Evolutionary conservation across 2,797 vertebrate genomes (phyloP), one percentile per base, ranked within the genome.

Genomic region (Lagorchestes hirsutus): DNA sequence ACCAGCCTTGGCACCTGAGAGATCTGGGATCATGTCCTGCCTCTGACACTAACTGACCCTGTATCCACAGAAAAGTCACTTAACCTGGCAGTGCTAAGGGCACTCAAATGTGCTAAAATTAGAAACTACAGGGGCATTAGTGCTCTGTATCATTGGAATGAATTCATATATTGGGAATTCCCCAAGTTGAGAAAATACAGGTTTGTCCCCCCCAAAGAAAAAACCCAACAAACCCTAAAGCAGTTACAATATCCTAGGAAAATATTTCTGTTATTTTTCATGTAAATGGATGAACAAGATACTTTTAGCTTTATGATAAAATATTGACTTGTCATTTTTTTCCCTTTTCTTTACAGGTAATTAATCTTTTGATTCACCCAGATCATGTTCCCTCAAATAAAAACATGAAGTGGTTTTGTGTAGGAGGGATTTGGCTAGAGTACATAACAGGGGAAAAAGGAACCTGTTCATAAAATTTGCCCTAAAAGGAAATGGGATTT

Each of bases 401-500:
- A 82, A 93, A 95, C 91, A 93, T 24, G 34, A 82, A 67, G 52
- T 74, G 55, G 11, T n/a, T 95, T 94, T 91, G 27, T 59, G 94
- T 90, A 94, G n/a, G 55, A 34, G 54, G 74, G 28, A 92, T 92
- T 95, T 93, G 87, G 57, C 50, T 74, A 94, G 95, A 91, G 93
- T 54, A 56, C 52, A 92, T 8, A 87, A 90, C n/a, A 27, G 11
- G 59, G 55, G 62, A 24, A 90, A 54, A 31, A 3, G 58, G n/a
- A 91, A 94, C 14, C 18, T 27, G 0, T 0, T 0, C 28, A 29
- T 50, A 93, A 95, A 74, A 46, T 56, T 3, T 55, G 0, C 34
- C 93, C 11, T 8, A 95, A 96, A 94, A 95, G 10, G 13, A 56
- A 96, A 24, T n/a, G 58, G 93, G 34, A 50, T 94, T 97, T 97